Evolutionary conservation across 1,140 invertebrate genomes (phyloP), one percentile per base, ranked within the genome.

Genomic region (Episyrphus balteatus): DNA sequence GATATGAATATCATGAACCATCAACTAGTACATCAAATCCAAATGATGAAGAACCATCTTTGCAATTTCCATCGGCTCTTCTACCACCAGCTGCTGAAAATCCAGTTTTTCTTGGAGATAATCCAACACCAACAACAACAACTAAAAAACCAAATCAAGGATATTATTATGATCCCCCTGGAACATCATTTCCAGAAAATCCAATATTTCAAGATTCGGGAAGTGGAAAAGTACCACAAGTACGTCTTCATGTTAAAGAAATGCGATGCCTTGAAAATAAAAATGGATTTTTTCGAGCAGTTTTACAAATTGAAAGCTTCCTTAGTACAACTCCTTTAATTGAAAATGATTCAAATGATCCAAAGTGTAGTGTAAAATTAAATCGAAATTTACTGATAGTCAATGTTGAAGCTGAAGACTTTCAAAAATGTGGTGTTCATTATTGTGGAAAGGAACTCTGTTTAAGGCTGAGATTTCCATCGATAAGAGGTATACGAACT

Each of bases 391-490:
- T 50, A 43, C 47, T 68, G 0, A 38, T 66, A 0, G 12, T 66
- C 12, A 65, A 64, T 39, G 61, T 68, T 31, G 47, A 54, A 1
- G 58, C 46, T 2, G 51, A 50, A 12, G 50, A 66, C 43, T 68
- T 68, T 37, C 53, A 59, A 37, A 51, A 58, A 9, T 74, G 72
- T 51, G 72, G 72, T 1, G 65, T 73, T 0, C 50, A 47, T 6
- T 34, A 56, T 21, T 74, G 72, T 48, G 58, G 58, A 6, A 55
- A 55, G 45, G 65, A 71, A 51, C 58, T 76, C 47, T 83, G 81
- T 53, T 56, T 83, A 13, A 71, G 70, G 3, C 26, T 83, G 1
- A 66, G 81, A 34, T 79, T 83, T 55, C 79, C 81, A 9, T 64
- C 72, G 5, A 72, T 82, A 30, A 49, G 64, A 9, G 79, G 78